Evolutionary conservation across 2,113 vertebrate species (phyloP).

Genomic region (Scopus umbretta): DNA sequence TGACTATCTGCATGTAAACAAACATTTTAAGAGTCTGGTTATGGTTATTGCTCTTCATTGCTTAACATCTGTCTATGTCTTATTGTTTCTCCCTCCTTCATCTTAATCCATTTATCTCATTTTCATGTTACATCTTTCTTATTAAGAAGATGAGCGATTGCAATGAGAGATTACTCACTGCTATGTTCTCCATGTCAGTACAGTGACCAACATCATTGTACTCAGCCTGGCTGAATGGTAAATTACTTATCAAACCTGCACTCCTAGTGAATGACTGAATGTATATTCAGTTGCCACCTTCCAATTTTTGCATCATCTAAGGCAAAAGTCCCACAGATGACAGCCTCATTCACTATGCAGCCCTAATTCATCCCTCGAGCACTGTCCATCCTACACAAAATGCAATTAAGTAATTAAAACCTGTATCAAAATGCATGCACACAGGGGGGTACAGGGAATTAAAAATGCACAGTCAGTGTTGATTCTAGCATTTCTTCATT

Average conservation of each 20-base stretch:
- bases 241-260: not conserved
- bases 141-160: not conserved
- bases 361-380: not conserved
- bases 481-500: not conserved
- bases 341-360: not conserved
- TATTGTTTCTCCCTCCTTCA: not conserved
- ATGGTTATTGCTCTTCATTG: not conserved
- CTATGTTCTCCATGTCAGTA: not conserved
- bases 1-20: not conserved
- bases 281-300: not conserved
- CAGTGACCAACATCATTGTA: not conserved
- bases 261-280: not conserved
- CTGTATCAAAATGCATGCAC: not conserved
- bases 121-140: not conserved
- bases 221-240: not conserved
- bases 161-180: not conserved
- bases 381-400: not conserved
- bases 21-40: not conserved
- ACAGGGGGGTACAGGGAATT: not conserved
- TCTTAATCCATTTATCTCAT: not conserved
- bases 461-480: not conserved
- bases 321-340: not conserved
- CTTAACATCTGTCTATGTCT: not conserved
- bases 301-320: not conserved
- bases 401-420: conserved; percentile 18